A percentile compares a stretch with the other conserved stretches of the same genome.
phyloP scores from a whole-genome alignment of 2,113 vertebrate species.

The Illadopsis cleaveri region DNA sequence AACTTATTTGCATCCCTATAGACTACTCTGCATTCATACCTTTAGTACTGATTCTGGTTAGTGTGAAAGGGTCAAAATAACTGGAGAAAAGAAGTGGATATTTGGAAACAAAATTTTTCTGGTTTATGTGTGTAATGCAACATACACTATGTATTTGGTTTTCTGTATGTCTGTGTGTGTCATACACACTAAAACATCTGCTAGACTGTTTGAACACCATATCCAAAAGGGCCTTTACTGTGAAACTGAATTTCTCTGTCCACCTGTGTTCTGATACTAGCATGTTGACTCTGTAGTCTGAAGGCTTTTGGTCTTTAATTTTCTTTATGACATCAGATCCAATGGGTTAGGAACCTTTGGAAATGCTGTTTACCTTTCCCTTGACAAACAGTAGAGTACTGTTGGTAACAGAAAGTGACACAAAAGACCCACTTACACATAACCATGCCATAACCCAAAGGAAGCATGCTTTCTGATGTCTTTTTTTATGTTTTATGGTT shows the following conservation, averaged over 20 bases:
- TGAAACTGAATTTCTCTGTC: not conserved
- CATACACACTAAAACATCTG: not conserved
- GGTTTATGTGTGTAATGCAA: not conserved
- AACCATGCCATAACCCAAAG: not conserved
- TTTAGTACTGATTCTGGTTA: not conserved
- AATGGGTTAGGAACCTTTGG: not conserved
- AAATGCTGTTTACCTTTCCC: not conserved
- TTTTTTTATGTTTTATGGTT: not conserved
- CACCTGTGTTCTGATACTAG: not conserved
- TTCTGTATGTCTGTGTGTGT: not conserved
- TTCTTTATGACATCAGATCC: slow-evolving; percentile 1
- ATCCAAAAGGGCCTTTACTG: not conserved
- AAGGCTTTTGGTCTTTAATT: slow-evolving; percentile 55
- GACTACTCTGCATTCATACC: not conserved
- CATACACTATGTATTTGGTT: not conserved
- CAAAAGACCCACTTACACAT: not conserved
- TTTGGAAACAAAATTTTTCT: not conserved
- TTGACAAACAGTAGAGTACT: not conserved
- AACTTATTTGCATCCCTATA: not conserved
- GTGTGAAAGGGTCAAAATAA: not conserved
- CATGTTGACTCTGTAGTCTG: not conserved
- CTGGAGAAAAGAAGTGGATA: not conserved
- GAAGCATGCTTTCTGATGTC: not conserved
- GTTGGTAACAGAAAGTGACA: not conserved
- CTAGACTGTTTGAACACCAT: not conserved